Evolutionary conservation across 2,888 invertebrate genomes (phyloP).

Genomic region (Halocaridina rubra): DNA sequence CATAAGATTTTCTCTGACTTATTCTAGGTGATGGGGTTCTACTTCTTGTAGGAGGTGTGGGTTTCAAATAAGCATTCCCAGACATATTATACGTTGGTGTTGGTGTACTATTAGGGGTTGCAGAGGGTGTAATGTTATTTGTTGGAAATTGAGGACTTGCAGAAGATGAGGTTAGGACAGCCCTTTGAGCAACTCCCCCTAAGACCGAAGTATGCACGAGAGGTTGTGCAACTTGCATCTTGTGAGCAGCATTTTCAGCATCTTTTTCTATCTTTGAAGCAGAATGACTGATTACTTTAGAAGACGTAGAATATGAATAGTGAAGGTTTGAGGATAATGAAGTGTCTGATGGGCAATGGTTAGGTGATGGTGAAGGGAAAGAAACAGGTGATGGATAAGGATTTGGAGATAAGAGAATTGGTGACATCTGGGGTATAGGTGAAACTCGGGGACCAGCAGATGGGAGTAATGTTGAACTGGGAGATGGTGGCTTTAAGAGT

Average conservation of each 20-base stretch:
- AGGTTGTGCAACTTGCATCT: conserved; percentile 29
- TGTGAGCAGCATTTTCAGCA: conserved; percentile 51
- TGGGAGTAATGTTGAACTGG: neutral
- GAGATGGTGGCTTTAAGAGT: conserved; percentile 2
- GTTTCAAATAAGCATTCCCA: neutral
- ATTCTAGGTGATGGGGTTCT: conserved; percentile 53
- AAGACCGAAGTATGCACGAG: neutral
- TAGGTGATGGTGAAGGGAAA: conserved; percentile 20
- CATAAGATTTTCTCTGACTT: conserved; percentile 26
- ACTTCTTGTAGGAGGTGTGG: conserved; percentile 28
- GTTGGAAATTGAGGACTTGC: conserved; percentile 29
- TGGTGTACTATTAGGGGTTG: conserved; percentile 34
- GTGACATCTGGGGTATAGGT: conserved; percentile 33
- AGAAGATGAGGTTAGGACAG: neutral
- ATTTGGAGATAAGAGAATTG: conserved; percentile 6
- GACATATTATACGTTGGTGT: conserved; percentile 22
- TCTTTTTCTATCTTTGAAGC: conserved; percentile 47
- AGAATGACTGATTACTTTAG: neutral
- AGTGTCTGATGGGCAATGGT: neutral
- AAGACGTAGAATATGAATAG: neutral
- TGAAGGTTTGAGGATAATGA: neutral
- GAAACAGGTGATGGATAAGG: conserved; percentile 28
- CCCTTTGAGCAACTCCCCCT: neutral
- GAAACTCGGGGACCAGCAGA: neutral
- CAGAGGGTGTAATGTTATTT: conserved; percentile 21